Conservation (phyloP, 2,113 vertebrate genomes). For the Psammodynastes pulverulentus region DNA sequence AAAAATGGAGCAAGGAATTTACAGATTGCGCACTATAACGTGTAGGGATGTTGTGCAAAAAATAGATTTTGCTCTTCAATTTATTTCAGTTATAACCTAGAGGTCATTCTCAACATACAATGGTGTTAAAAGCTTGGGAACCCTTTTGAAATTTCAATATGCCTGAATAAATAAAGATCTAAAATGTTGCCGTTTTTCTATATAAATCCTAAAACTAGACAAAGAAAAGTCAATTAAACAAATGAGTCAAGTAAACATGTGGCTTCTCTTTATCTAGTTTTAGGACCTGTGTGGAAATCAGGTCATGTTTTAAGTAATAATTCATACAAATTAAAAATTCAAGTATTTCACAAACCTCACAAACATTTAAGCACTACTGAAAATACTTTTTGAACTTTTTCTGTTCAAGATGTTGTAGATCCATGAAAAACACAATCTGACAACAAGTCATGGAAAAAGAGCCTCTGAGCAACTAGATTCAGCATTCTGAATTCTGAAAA, state of each 20-base stretch:
- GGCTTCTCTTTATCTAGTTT: neutral
- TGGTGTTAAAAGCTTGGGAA: neutral
- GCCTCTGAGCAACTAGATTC: neutral
- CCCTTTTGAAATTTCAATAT: neutral
- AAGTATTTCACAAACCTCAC: neutral
- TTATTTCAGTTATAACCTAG: neutral
- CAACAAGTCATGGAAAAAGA: neutral
- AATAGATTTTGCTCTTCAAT: neutral
- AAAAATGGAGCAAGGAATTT: neutral
- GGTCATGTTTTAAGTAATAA: neutral
- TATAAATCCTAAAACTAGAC: neutral
- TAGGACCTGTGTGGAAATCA: neutral
- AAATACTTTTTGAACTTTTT: neutral
- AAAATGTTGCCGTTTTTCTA: neutral
- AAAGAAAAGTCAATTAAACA: neutral
- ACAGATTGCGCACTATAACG: neutral
- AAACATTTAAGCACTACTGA: neutral
- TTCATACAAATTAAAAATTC: neutral
- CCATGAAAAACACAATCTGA: neutral
- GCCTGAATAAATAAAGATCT: neutral
- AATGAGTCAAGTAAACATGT: neutral
- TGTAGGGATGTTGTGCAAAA: neutral
- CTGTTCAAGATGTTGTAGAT: neutral
- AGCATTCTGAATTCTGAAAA: neutral
- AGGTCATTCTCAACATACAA: neutral